These are phyloP conservation scores for Diuraphis noxia DNA, from an alignment of 1,140 invertebrate genomes.

Conservation along the genomic window DNA sequence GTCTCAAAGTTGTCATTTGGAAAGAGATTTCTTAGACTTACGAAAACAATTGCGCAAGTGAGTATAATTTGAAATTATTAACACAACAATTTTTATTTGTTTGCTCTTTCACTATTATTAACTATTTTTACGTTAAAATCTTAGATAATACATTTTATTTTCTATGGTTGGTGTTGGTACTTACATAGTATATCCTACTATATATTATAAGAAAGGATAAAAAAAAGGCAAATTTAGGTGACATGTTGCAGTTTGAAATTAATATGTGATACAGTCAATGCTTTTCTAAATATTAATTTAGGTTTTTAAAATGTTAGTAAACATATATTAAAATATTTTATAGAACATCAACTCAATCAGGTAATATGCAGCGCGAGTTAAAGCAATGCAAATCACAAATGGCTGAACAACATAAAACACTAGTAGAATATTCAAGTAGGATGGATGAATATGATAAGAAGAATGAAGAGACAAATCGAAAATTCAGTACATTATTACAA, in stretches of 20 bases:
- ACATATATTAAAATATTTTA: slow-evolving; percentile 15
- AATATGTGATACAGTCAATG: neutral
- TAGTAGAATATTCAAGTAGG: slow-evolving; percentile 78
- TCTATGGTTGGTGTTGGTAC: too few species aligned
- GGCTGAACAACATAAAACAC: slow-evolving; percentile 79
- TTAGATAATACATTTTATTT: neutral
- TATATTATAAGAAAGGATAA: too few species aligned
- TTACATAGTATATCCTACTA: too few species aligned
- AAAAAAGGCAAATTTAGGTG: too few species aligned
- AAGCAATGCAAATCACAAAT: slow-evolving; percentile 77
- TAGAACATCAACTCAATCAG: slow-evolving; percentile 39
- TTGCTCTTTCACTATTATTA: neutral
- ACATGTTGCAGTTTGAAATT: neutral
- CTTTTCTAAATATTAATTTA: neutral
- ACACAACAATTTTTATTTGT: neutral
- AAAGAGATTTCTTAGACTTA: slow-evolving; percentile 41
- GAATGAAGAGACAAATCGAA: slow-evolving; percentile 82
- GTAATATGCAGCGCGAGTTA: slow-evolving; percentile 71
- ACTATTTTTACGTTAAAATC: neutral
- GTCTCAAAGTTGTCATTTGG: slow-evolving; percentile 48
- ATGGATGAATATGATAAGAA: slow-evolving; percentile 88
- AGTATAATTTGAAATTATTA: neutral
- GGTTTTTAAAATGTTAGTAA: neutral
- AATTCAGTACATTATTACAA: slow-evolving; percentile 84
- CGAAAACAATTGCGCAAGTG: slow-evolving; percentile 44